Conservation (phyloP, 2,113 vertebrate species). For the Hoplias malabaricus region DNA sequence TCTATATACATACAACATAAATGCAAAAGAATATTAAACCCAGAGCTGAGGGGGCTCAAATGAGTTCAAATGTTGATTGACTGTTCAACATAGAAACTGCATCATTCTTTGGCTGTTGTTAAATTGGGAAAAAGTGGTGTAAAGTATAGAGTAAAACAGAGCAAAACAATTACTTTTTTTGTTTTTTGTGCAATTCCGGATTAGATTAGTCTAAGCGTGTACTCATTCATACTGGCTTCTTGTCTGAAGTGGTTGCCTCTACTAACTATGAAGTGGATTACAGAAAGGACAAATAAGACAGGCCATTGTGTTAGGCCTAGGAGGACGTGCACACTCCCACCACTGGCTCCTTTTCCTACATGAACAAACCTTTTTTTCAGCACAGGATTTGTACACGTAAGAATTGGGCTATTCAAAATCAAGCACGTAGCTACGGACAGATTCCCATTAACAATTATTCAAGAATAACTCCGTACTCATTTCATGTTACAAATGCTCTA, state of each 20-base stretch:
- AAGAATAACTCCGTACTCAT: background rate
- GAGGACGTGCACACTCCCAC: slow-evolving; percentile 29
- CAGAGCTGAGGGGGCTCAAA: no score
- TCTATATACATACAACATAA: no score
- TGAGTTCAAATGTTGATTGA: no score
- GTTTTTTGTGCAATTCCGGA: slow-evolving; percentile 1
- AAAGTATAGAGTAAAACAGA: background rate
- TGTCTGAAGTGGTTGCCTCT: background rate
- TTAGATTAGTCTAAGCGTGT: slow-evolving; percentile 25
- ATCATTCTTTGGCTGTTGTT: background rate
- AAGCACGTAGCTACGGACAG: slow-evolving; percentile 2
- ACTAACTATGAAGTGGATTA: slow-evolving; percentile 35
- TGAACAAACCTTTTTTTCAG: slow-evolving; percentile 5
- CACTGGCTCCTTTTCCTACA: slow-evolving; percentile 7
- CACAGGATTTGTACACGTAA: slow-evolving; percentile 29
- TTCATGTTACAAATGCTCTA: no score
- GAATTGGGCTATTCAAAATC: background rate
- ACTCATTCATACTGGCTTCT: slow-evolving; percentile 14
- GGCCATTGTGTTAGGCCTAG: slow-evolving; percentile 25
- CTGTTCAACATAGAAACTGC: background rate
- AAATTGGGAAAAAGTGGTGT: background rate
- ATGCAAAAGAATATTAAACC: no score
- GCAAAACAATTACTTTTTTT: background rate
- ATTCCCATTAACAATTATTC: background rate
- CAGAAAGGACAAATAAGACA: slow-evolving; percentile 36